phyloP scores from a whole-genome alignment of 2,113 vertebrate species.

The Heloderma charlesbogerti region DNA sequence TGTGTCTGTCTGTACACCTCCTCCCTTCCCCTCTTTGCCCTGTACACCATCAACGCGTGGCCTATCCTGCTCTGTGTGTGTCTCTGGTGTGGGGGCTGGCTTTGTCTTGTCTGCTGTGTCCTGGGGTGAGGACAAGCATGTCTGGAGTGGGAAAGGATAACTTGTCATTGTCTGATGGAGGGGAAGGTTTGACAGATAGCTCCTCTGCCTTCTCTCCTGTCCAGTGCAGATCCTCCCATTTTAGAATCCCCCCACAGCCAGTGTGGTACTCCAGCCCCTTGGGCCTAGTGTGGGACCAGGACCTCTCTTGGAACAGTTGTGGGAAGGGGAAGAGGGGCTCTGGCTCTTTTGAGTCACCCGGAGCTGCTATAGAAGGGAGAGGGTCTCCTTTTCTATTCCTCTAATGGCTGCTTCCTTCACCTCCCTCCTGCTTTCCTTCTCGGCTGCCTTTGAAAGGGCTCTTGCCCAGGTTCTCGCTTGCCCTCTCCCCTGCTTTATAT shows the following conservation, averaged over 20 bases:
- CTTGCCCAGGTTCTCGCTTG: slow-evolving; percentile 12
- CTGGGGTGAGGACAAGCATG: slow-evolving; percentile 37
- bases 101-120: slow-evolving; percentile 40
- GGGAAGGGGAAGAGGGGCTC: neutral
- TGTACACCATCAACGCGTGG: slow-evolving; percentile 32
- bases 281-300: neutral
- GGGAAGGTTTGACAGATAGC: neutral
- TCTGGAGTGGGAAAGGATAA: slow-evolving; percentile 5
- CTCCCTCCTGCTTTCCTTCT: neutral
- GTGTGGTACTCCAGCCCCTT: neutral
- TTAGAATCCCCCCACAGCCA: neutral
- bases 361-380: neutral
- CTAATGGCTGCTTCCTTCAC: slow-evolving; percentile 16
- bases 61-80: slow-evolving; percentile 34
- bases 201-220: neutral
- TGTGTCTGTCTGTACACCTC: slow-evolving; percentile 23
- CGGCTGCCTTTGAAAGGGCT: slow-evolving; percentile 1
- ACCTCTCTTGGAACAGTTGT: neutral
- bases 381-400: neutral
- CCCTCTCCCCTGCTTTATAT: slow-evolving; percentile 4
- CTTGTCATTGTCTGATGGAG: neutral
- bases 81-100: slow-evolving; percentile 11
- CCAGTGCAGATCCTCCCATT: neutral
- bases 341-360: neutral
- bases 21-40: neutral